Evolutionary conservation across 2,113 vertebrate species (phyloP), one percentile per base, ranked within the genome.

Genomic region (Meleagris gallopavo): DNA sequence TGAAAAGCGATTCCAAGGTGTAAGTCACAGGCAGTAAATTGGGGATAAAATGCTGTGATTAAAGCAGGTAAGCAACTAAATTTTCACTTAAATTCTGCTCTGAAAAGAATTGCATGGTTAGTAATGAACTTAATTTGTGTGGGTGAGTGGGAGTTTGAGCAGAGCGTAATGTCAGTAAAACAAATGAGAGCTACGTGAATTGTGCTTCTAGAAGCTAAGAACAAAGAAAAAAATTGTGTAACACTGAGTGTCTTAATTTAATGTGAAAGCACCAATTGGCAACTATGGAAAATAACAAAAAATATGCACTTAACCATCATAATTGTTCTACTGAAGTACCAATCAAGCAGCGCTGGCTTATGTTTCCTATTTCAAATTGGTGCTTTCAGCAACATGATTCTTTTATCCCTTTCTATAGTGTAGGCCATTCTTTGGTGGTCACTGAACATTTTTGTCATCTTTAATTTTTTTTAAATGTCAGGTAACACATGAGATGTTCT

Each of bases 111-210:
- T 94, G 67, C 78, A 92, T 97, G 78, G 75, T 95, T 97, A 97
- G 97, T 97, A 96, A 95, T 93, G 93, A 97, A 94, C 96, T 97
- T 97, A 92, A 97, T 98, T 97, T 95, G 92, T 89, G 97, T 73
- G 76, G 36, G 78, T 95, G 95, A 86, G 97, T 98, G 88, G 98
- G 97, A 96, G 97, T 97, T 96, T 94, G 92, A 96, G 86, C 87
- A 97, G 95, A 96, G 65, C 71, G 89, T 94, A 95, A 94, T 97
- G 96, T 97, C 96, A 97, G 89, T 78, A 95, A 95, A 96, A 96
- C 83, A 40, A 85, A 84, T 90, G 75, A 91, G 87, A 96, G 78
- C 65, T 91, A 93, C 75, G 93, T 93, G 95, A 96, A 95, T 96
- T 91, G 92, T 72, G 74, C 91, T 91, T 93, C 94, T 96, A 79